Base-by-base conservation (phyloP, 2,888 invertebrate species). In the Eudasyphora cyanicolor region DNA sequence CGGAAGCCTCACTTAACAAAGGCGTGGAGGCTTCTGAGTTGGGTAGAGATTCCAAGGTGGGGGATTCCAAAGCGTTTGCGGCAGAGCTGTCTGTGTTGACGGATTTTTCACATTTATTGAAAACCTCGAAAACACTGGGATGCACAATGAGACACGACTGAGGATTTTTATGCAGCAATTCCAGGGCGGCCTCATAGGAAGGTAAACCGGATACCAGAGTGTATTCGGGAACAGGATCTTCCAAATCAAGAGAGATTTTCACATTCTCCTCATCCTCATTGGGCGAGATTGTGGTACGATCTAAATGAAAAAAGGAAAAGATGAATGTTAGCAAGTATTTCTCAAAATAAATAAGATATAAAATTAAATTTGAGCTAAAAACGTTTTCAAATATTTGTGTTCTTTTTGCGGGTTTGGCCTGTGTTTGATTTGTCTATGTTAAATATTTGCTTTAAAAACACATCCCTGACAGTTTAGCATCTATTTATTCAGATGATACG, bases 181-280 rank as follows among this genome's bases (percentile, higher is more conserved):
- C 93, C 87, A 94, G 87, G 2, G 95, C 95, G 85, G 94, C 94
- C 79, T 94, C 94, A 89, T 95, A 95, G 64, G 93, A 93, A 24
- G 95, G 95, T 74, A 95, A 89, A 14, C 95, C 95, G 24, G 94
- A 94, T 57, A 94, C 95, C 71, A 94, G 91, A 10, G 94, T 94
- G 89, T 95, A 95, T 87, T 94, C 94, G 38, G 95, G 95, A 82
- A 94, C 91, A 12, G 94, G 93, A 87, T 94, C 94, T 57, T 92
- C 90, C n/a, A 92, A 89, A 73, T 91, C 90, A 69, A 89, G 87
- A 60, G 90, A 90, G 29, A 91, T 69, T 86, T 92, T 92, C 64
- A 89, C 85, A 45, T 90, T 89, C 87, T 92, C 92, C n/a, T 89
- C 88, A 76, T 92, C 92, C 42, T 8, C 35, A 6, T 81, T 49